Evolutionary conservation across 1,140 invertebrate species (phyloP), one percentile per base, ranked within the genome.

Genomic region (Diorhabda elongata): DNA sequence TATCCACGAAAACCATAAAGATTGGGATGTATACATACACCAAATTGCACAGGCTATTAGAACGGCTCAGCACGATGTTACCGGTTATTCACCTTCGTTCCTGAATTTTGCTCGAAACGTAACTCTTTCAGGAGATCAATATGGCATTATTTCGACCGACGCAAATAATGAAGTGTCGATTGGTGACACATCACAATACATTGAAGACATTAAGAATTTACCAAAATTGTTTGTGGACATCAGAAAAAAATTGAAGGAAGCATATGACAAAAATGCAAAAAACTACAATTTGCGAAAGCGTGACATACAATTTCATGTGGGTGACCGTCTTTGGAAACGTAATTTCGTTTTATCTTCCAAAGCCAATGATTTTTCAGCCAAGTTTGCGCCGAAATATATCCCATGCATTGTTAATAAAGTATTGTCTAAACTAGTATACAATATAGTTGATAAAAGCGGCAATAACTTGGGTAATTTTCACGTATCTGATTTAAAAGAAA

Each of bases 381-480:
- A 75, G 64, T 60, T 75, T 4, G 68, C 66, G 3, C 72, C 74
- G 6, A 73, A 72, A 65, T 72, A 64, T 47, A 61, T 75, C 62
- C 66, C 69, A 44, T 69, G 61, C 64, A 64, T 63, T 6, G 64
- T 75, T 41, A 8, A 42, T 57, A 64, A 69, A 41, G 67, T 65
- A 60, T 26, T 68, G 26, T 73, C 67, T 8, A 45, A 44, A 42
- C 61, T 71, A 44, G 61, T 70, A 67, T 72, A 72, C 56, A 43
- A 59, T 47, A 56, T 52, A 56, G 60, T 7, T 66, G 67, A 63
- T 47, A 64, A 26, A 69, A 65, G 61, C 58, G 70, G 68, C 11
- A 59, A 68, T 44, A 64, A 72, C 56, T 11, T 71, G 7, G 70
- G 70, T 44, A 45, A 58, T 47, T 71, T 70, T 66, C 69, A 72